A percentile compares a stretch with the other conserved stretches of the same genome.
Conservation (phyloP, 2,113 vertebrate species). For the Lophochroa leadbeateri region DNA sequence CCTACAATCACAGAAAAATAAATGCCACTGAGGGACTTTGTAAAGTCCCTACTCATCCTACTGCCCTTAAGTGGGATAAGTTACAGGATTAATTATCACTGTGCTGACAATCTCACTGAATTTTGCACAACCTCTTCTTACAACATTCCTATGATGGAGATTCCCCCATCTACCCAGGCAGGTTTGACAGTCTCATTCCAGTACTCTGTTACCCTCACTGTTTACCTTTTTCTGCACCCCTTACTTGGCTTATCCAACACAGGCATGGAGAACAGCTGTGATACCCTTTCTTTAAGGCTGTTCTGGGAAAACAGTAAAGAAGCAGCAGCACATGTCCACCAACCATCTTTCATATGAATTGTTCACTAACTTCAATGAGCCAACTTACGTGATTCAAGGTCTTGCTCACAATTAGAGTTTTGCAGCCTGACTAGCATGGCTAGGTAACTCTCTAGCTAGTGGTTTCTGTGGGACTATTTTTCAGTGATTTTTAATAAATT, state of each 20-base stretch:
- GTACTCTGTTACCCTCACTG: neutral
- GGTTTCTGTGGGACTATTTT: neutral
- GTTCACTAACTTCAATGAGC: neutral
- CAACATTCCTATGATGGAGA: fast-evolving
- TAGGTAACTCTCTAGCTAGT: neutral
- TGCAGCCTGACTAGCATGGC: neutral
- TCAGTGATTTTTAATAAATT: neutral
- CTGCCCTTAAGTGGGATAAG: neutral
- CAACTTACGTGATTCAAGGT: neutral
- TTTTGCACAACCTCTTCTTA: neutral
- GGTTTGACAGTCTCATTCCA: neutral
- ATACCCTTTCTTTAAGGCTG: neutral
- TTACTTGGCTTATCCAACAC: neutral
- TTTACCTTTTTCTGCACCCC: neutral
- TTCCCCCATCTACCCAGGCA: neutral
- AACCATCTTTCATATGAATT: neutral
- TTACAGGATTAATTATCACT: neutral
- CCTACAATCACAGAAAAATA: neutral
- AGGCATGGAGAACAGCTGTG: neutral
- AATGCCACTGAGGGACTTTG: neutral
- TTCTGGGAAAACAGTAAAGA: neutral
- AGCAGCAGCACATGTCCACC: neutral
- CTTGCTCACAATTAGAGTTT: neutral
- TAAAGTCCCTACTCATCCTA: neutral
- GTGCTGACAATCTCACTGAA: neutral